These are phyloP conservation scores for Cataglyphis cursor DNA, from an alignment of 2,888 invertebrate genomes.

Conservation along the genomic window DNA sequence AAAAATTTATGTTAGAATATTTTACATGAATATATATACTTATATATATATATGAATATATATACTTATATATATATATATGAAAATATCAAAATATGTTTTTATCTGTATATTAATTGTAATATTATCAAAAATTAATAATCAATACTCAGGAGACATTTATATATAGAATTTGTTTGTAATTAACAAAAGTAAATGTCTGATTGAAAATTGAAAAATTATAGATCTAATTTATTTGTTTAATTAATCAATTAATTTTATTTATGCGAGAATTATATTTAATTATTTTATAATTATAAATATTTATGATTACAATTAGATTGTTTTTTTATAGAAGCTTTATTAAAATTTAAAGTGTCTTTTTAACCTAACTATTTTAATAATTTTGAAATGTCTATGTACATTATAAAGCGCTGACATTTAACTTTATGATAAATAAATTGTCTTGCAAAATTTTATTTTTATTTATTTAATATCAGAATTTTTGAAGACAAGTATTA, in stretches of 20 bases:
- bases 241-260: too few relatives aligned
- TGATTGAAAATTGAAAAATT: background rate
- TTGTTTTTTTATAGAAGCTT: background rate
- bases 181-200: background rate
- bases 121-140: background rate
- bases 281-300: background rate
- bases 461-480: background rate
- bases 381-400: background rate
- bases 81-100: conserved; percentile 13
- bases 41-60: too few relatives aligned
- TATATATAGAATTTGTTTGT: background rate
- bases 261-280: background rate
- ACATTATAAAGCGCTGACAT: background rate
- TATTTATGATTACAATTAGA: background rate
- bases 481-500: background rate
- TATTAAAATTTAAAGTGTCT: background rate
- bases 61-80: background rate
- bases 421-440: background rate
- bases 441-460: background rate
- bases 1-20: too few relatives aligned
- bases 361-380: background rate
- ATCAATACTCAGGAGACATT: background rate
- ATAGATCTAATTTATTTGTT: background rate
- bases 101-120: background rate
- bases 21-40: too few relatives aligned